Evolutionary conservation across 2,888 invertebrate genomes (phyloP).

Genomic region (Yponomeuta malinellus): DNA sequence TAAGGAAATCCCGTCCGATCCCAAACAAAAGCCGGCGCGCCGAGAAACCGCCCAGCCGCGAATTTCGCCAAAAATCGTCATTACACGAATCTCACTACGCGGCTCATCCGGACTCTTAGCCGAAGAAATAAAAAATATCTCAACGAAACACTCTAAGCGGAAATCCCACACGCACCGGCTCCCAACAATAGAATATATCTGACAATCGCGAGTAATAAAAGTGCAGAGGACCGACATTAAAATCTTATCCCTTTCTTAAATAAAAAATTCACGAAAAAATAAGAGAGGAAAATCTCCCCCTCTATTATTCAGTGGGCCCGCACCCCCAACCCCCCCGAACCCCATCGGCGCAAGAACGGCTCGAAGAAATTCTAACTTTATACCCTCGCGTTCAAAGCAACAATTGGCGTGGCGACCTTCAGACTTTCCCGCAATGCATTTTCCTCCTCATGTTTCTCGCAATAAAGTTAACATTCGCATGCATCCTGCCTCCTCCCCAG

Average conservation of each 20-base stretch:
- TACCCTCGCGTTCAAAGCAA: slow-evolving; percentile 50
- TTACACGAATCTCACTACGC: slow-evolving; percentile 46
- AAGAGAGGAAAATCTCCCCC: slow-evolving; percentile 65
- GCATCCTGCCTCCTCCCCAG: slow-evolving; percentile 37
- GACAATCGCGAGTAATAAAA: slow-evolving; percentile 70
- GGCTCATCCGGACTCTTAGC: slow-evolving; percentile 23
- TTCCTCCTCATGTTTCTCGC: slow-evolving; percentile 34
- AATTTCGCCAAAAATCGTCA: slow-evolving; percentile 53
- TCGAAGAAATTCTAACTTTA: slow-evolving; percentile 65
- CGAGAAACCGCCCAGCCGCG: slow-evolving; percentile 26
- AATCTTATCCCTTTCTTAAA: slow-evolving; percentile 77
- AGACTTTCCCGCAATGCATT: slow-evolving; percentile 10
- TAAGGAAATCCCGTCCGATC: background rate
- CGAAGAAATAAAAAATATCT: slow-evolving; percentile 27
- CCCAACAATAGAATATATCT: slow-evolving; percentile 64
- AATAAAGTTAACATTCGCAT: slow-evolving; percentile 50
- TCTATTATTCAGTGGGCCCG: slow-evolving; percentile 64
- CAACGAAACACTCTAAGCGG: slow-evolving; percentile 70
- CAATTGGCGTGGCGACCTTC: slow-evolving; percentile 46
- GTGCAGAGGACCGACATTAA: slow-evolving; percentile 69
- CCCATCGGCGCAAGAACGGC: slow-evolving; percentile 35
- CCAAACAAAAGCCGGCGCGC: background rate
- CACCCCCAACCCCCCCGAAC: slow-evolving; percentile 29
- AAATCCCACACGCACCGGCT: slow-evolving; percentile 68
- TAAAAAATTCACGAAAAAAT: slow-evolving; percentile 76